Percentiles rank a stretch among this genome's conserved stretches.
Conservation (phyloP, 2,113 vertebrate species). For the Rhabdomys dilectus region DNA sequence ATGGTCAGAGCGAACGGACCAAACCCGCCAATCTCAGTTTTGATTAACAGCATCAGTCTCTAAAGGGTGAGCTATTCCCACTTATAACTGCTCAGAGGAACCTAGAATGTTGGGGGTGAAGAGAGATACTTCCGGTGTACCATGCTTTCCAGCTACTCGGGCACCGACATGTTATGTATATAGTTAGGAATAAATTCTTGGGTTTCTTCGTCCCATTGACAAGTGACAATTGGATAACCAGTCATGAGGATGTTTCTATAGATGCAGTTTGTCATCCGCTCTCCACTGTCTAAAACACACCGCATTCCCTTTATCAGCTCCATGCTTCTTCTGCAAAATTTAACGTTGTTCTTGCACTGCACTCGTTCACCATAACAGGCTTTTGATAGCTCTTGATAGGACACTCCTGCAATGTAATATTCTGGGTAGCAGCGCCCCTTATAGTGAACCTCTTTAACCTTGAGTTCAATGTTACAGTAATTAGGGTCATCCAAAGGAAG, state of each 20-base stretch:
- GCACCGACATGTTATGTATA: background rate
- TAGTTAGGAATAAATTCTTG: constrained; percentile 3
- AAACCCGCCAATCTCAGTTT: background rate
- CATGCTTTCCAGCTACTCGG: background rate
- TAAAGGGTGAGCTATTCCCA: background rate
- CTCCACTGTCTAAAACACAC: background rate
- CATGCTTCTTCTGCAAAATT: background rate
- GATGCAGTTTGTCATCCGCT: rapidly evolving
- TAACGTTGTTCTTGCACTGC: background rate
- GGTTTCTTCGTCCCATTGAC: constrained; percentile 14
- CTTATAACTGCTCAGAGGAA: background rate
- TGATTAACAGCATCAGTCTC: background rate
- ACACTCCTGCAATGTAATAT: background rate
- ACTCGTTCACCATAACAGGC: rapidly evolving
- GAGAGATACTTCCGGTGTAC: background rate
- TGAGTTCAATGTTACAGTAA: rapidly evolving
- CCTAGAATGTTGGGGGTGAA: background rate
- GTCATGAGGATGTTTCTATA: rapidly evolving
- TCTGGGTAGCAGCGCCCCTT: background rate
- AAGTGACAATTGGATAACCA: constrained; percentile 46
- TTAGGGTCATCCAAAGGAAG: rapidly evolving
- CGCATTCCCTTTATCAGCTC: background rate
- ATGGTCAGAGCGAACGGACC: background rate
- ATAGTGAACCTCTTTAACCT: background rate
- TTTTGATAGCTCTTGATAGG: background rate